phyloP scores from a whole-genome alignment of 1,140 invertebrate species.

The Lepidotrigona ventralis region DNA sequence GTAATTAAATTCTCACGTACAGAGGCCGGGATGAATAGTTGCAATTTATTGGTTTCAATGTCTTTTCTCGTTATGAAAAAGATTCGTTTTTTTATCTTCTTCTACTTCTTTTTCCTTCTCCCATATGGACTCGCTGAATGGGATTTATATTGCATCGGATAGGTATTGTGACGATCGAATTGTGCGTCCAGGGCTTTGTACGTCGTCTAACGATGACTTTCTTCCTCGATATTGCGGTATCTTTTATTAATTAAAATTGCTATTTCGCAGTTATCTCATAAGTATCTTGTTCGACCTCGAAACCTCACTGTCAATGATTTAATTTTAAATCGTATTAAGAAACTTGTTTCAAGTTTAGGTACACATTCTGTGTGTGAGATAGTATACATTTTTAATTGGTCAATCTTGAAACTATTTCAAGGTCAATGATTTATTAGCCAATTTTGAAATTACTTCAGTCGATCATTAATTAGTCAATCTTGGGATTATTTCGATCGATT shows the following conservation, averaged over 20 bases:
- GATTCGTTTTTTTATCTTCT: too few relatives aligned
- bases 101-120: not conserved
- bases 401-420: too few relatives aligned
- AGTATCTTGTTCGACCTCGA: not conserved
- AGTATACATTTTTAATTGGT: too few relatives aligned
- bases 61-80: not conserved
- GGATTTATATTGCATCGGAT: not conserved
- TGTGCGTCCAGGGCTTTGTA: too few relatives aligned
- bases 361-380: too few relatives aligned
- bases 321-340: not conserved
- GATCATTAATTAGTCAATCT: too few relatives aligned
- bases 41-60: not conserved
- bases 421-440: too few relatives aligned
- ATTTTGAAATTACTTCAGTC: too few relatives aligned
- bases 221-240: not conserved
- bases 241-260: not conserved
- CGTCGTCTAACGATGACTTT: accelerated
- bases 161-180: not conserved
- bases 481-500: too few relatives aligned
- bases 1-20: conserved; percentile 33
- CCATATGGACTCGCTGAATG: not conserved
- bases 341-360: not conserved
- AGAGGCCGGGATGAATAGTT: not conserved
- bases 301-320: not conserved
- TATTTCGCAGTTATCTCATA: too few relatives aligned